Base-by-base conservation (phyloP, 2,888 invertebrate species). In the Aphidius colemani region DNA sequence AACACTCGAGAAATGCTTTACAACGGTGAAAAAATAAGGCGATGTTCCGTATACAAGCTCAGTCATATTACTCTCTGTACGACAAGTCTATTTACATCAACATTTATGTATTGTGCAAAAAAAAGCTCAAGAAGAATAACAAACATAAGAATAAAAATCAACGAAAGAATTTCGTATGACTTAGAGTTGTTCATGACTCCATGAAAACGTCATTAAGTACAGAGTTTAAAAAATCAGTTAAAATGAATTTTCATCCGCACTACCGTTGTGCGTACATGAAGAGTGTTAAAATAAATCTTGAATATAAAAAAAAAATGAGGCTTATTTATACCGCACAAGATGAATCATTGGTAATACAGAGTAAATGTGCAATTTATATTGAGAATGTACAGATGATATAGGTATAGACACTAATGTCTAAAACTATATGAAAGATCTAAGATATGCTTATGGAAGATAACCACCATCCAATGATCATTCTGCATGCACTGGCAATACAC, bases 1-100 rank as follows among this genome's bases (percentile, higher is more conserved):
- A 58, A 30, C 2, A 18, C 30, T 30, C 30, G 66, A 53, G 44
- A 65, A 59, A 64, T 65, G 64, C 58, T 71, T 72, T 75, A 69
- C 74, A 74, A 75, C 77, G 76, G 76, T 73, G 74, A 77, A 73
- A 74, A 75, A 78, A 79, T 75, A 78, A 78, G 74, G 72, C 74
- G 61, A 66, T 61, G 65, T 70, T 70, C 13, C 13, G n/a, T n/a
- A 11, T 75, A 75, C 74, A 70, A 74, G 75, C 7, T 72, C 76
- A 79, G 78, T 74, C 73, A 75, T 73, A 76, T 79, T 77, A 78
- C 44, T 9, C 44, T 30, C 4, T 30, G 30, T 30, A 30, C 30
- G 30, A 30, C 30, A 3, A 3, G 30, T 30, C 5, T 5, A 2
- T 2, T 30, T 30, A 30, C 30, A 30, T 30, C 30, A 30, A 30